Evolutionary conservation across 2,888 invertebrate genomes (phyloP).

Genomic region (Notodonta ziczac): DNA sequence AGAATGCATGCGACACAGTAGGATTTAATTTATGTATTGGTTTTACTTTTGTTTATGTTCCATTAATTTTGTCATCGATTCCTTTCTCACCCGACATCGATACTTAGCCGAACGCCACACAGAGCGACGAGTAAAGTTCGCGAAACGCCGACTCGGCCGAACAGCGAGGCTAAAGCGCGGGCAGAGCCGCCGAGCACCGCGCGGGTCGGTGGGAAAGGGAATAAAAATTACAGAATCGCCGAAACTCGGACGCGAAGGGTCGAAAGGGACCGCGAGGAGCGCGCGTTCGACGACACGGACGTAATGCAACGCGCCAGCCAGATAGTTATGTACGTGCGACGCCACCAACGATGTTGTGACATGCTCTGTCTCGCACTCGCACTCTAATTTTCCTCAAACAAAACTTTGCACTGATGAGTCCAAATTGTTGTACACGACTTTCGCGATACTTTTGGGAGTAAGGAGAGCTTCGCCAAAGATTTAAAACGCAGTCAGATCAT

Average conservation of each 20-base stretch:
- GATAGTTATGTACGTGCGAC: slow-evolving; percentile 91
- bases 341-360: slow-evolving; percentile 33
- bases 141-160: slow-evolving; percentile 47
- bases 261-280: slow-evolving; percentile 85
- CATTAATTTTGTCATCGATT: slow-evolving; percentile 57
- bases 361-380: slow-evolving; percentile 54
- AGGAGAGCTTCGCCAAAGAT: no score
- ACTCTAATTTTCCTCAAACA: slow-evolving; percentile 67
- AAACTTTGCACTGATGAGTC: slow-evolving; percentile 26
- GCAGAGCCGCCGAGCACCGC: slow-evolving; percentile 48
- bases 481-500: no score
- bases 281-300: slow-evolving; percentile 89
- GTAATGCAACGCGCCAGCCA: slow-evolving; percentile 94
- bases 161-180: slow-evolving; percentile 52
- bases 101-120: slow-evolving; percentile 58
- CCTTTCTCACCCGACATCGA: slow-evolving; percentile 41
- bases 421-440: neutral
- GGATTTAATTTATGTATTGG: slow-evolving; percentile 39
- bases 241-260: slow-evolving; percentile 78
- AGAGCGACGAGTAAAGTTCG: slow-evolving; percentile 60
- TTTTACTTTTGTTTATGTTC: slow-evolving; percentile 46
- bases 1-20: slow-evolving; percentile 46
- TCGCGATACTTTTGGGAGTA: neutral
- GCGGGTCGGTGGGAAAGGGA: slow-evolving; percentile 62
- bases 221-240: slow-evolving; percentile 74